These are phyloP conservation scores for Lottia gigantea DNA, from an alignment of 2,888 invertebrate species.

Conservation along the genomic window DNA sequence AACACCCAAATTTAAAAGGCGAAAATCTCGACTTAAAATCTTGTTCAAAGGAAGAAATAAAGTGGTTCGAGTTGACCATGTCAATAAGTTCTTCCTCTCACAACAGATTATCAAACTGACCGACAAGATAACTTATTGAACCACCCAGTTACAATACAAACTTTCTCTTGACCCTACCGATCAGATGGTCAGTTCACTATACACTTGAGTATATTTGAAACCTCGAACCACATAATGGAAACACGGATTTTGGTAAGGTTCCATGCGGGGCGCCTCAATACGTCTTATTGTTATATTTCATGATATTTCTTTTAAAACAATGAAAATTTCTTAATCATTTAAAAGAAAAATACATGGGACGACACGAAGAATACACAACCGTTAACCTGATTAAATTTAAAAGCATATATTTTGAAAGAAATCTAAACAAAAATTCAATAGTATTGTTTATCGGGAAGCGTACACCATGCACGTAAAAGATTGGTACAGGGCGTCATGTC, in stretches of 20 bases:
- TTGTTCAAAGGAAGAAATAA: neutral
- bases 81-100: constrained; percentile 1
- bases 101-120: constrained; percentile 1
- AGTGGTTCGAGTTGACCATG: constrained; percentile 8
- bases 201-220: too few species aligned
- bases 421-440: constrained; percentile 19
- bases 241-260: too few species aligned
- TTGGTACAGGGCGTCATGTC: constrained; percentile 15
- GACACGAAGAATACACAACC: constrained; percentile 20
- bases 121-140: neutral
- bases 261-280: too few species aligned
- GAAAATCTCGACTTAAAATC: neutral
- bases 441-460: constrained; percentile 19
- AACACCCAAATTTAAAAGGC: neutral
- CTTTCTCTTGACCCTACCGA: too few species aligned
- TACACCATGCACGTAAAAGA: constrained; percentile 10
- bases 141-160: too few species aligned
- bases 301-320: neutral
- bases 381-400: constrained; percentile 26
- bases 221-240: too few species aligned
- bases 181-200: too few species aligned
- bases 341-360: constrained; percentile 4
- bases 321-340: neutral
- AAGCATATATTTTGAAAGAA: constrained; percentile 21
- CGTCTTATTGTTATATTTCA: too few species aligned